phyloP scores from a whole-genome alignment of 2,797 vertebrate species.

The Argentina silus region DNA sequence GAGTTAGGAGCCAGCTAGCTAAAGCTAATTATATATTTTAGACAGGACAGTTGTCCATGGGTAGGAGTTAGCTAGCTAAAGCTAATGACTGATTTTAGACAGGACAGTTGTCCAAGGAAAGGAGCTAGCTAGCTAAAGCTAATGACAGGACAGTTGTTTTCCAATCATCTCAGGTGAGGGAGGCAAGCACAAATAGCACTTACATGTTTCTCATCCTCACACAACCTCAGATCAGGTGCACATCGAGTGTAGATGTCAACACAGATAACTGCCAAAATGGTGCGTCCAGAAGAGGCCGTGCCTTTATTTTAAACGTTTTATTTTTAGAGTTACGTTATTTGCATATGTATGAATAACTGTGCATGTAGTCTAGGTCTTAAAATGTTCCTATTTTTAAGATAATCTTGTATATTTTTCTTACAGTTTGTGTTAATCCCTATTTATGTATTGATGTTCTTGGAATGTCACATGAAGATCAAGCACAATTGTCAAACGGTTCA shows the following conservation, averaged over 20 bases:
- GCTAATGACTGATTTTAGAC: no score
- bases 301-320: not conserved
- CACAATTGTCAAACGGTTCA: not conserved
- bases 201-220: not conserved
- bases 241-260: not conserved
- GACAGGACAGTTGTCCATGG: no score
- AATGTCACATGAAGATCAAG: not conserved
- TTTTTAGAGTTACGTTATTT: not conserved
- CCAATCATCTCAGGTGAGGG: conserved; percentile 4
- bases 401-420: conserved; percentile 29
- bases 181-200: not conserved
- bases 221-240: not conserved
- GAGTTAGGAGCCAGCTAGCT: no score
- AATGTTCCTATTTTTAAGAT: conserved; percentile 27
- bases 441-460: conserved; percentile 26
- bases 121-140: not conserved
- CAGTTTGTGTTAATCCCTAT: conserved; percentile 17
- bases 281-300: not conserved
- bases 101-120: no score
- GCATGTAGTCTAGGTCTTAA: conserved; percentile 21
- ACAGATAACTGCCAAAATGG: not conserved
- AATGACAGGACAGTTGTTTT: no score
- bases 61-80: not conserved
- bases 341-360: conserved; percentile 1
- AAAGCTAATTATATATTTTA: no score